phyloP scores from a whole-genome alignment of 2,797 vertebrate species.

The Mycteria americana region DNA sequence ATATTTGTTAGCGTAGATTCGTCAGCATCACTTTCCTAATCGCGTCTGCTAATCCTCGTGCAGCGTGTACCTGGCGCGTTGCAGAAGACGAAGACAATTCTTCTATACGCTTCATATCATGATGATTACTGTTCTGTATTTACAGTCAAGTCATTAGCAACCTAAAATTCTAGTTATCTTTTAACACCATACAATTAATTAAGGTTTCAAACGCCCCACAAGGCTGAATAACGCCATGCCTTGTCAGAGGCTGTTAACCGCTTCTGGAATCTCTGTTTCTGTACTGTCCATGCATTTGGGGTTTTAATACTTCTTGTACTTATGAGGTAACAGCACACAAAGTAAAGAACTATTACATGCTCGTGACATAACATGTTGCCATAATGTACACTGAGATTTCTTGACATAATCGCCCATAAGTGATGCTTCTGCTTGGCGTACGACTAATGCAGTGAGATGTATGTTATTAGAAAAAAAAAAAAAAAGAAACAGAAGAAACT shows the following conservation, averaged over 20 bases:
- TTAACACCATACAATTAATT: not conserved
- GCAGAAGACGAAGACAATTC: not conserved
- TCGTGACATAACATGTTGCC: not conserved
- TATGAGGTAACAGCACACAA: not conserved
- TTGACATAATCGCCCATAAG: not conserved
- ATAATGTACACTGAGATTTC: not conserved
- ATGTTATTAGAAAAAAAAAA: not conserved
- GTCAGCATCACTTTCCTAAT: not conserved
- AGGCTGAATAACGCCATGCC: not conserved
- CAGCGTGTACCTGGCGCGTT: rapidly evolving
- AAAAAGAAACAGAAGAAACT: not conserved
- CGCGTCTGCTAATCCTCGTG: not conserved
- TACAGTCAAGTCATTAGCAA: not conserved
- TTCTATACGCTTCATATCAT: rapidly evolving
- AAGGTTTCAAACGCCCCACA: not conserved
- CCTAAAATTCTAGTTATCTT: not conserved
- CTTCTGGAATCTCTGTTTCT: not conserved
- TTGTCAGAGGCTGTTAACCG: not conserved
- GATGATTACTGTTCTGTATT: not conserved
- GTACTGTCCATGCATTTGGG: too few relatives aligned
- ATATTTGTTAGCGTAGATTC: not conserved
- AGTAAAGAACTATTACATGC: not conserved
- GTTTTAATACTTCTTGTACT: not conserved
- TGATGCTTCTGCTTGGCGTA: not conserved
- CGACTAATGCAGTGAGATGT: not conserved